Percentiles rank a stretch among this genome's conserved stretches.
phyloP scores from a whole-genome alignment of 2,113 vertebrate species.

The Lethenteron reissneri region DNA sequence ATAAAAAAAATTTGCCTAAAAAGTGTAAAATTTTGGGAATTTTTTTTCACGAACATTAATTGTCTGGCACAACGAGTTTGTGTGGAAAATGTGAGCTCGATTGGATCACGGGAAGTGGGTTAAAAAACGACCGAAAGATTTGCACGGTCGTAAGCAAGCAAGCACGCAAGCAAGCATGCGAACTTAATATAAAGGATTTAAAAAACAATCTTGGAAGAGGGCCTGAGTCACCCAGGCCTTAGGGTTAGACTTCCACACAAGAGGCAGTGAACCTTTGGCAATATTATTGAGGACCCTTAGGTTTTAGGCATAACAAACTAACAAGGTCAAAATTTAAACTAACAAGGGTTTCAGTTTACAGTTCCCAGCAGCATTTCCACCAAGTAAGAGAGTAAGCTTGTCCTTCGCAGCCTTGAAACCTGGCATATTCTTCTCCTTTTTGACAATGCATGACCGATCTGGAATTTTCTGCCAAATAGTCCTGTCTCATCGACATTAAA shows the following conservation, averaged over 20 bases:
- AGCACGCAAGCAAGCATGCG: too few species aligned
- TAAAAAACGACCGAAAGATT: too few species aligned
- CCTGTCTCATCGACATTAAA: background rate
- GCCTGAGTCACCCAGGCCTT: background rate
- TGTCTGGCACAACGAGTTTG: too few species aligned
- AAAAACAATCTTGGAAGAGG: background rate
- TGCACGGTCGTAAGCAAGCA: too few species aligned
- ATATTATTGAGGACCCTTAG: background rate
- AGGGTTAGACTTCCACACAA: background rate
- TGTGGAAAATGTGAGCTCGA: too few species aligned
- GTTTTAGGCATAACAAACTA: background rate
- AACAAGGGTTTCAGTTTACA: background rate
- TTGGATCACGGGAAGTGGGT: too few species aligned
- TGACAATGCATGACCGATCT: background rate
- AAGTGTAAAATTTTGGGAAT: too few species aligned
- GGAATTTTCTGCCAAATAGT: slow-evolving; percentile 1
- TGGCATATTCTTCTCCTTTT: background rate
- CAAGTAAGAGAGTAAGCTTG: background rate
- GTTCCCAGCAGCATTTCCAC: background rate
- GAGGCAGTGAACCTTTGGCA: background rate
- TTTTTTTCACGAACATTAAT: too few species aligned
- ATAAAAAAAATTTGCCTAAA: too few species aligned
- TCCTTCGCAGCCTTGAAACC: background rate
- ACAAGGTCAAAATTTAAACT: background rate
- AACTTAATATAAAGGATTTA: too few species aligned